Base-by-base conservation (phyloP, 1,140 invertebrate species). In the Atta colombica region DNA sequence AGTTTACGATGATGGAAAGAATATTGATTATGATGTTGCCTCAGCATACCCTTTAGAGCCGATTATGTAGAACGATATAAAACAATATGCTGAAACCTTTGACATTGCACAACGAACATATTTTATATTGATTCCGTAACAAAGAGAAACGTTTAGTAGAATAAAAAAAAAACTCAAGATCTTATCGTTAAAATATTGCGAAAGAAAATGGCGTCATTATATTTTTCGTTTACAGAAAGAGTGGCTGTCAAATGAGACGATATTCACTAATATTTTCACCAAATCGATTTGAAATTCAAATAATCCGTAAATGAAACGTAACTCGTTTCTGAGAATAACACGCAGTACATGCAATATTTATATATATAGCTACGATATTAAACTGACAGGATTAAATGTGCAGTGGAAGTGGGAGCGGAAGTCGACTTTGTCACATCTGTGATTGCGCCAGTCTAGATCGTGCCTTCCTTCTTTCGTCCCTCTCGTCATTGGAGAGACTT, bases 401-500 rank as follows among this genome's bases (percentile, higher is more conserved):
- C 25, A 21, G n/a, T 14, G 49, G 14, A 39, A 31, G 31, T 16
- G 61, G 14, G n/a, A 51, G 39, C 61, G 66, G 65, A 77, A 89
- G 86, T 72, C 31, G 63, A 81, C 65, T 81, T 80, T 69, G 49
- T 80, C 45, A 65, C 25, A 85, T 77, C 35, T 63, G 35, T 84
- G 77, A 91, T 91, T 89, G 88, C 72, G 51, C 77, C 71, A 39
- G 3, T n/a, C 14, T 61, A 65, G 66, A 63, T 69, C 66, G 25
- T 16, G n/a, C 31, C 51, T n/a, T 58, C 25, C 49, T 60, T 58
- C 35, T 65, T 55, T 28, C 21, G 16, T 45, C 35, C 31, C 18
- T 39, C 60, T 45, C 77, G 63, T 55, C 31, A 68, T 60, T 35
- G 53, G 51, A 49, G 28, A 31, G 81, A 77, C 65, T 85, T 88